Evolutionary conservation across 2,888 invertebrate genomes (phyloP).

Genomic region (Euclidia mi): DNA sequence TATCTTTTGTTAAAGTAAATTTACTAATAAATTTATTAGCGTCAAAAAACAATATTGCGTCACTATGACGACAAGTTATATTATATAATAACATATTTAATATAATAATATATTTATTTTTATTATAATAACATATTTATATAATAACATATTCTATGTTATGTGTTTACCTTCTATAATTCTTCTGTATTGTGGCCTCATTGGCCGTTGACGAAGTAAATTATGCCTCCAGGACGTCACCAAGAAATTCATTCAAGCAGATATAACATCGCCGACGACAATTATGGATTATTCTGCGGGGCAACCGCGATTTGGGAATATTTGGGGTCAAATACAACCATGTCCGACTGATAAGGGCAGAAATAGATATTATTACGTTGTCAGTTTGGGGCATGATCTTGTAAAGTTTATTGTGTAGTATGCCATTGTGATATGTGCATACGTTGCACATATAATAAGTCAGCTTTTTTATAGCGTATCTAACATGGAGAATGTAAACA

Average conservation of each 20-base stretch:
- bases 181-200: conserved; percentile 4
- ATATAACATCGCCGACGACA: conserved; percentile 26
- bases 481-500: no score
- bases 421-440: neutral
- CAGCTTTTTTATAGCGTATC: no score
- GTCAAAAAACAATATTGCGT: no score
- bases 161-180: neutral
- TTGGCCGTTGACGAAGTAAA: conserved; percentile 15
- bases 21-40: no score
- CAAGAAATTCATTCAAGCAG: conserved; percentile 25
- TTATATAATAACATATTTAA: no score
- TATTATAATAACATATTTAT: no score
- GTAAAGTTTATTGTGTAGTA: neutral
- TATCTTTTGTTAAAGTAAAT: no score
- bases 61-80: no score
- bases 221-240: conserved; percentile 17
- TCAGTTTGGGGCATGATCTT: neutral
- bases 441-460: neutral
- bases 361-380: conserved; percentile 1
- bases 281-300: conserved; percentile 16
- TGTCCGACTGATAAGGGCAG: neutral
- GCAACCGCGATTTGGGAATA: conserved; percentile 15
- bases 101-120: no score
- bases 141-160: no score
- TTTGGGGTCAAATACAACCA: neutral